Evolutionary conservation across 2,888 invertebrate genomes (phyloP).

Genomic region (Drosophila basisetae): DNA sequence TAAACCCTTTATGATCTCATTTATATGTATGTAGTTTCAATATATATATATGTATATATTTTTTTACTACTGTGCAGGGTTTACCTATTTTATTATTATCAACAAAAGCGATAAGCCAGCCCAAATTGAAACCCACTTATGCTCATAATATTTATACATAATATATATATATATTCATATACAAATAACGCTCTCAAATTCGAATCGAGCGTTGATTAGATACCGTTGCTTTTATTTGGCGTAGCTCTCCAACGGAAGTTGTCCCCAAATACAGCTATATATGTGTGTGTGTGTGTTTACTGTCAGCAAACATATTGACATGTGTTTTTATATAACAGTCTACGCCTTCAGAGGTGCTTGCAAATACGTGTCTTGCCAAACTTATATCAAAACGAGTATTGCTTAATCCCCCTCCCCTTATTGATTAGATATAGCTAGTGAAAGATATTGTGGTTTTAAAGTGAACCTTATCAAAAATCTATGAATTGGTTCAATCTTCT

Average conservation of each 20-base stretch:
- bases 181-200: slow-evolving; percentile 14
- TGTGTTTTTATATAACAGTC: slow-evolving; percentile 35
- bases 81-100: slow-evolving; percentile 16
- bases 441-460: slow-evolving; percentile 20
- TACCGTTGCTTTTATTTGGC: slow-evolving; percentile 24
- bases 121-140: slow-evolving; percentile 24
- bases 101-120: slow-evolving; percentile 45
- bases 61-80: slow-evolving; percentile 5
- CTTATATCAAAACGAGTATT: slow-evolving; percentile 3
- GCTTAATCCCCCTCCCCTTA: neutral
- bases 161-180: neutral
- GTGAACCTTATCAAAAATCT: slow-evolving; percentile 2
- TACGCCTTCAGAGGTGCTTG: slow-evolving; percentile 28
- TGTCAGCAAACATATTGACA: slow-evolving; percentile 33
- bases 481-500: slow-evolving; percentile 1
- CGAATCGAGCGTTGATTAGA: slow-evolving; percentile 45
- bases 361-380: slow-evolving; percentile 5
- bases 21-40: no score
- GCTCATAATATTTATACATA: neutral
- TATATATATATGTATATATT: neutral
- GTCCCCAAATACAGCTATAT: slow-evolving; percentile 12
- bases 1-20: neutral
- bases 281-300: slow-evolving; percentile 6
- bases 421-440: slow-evolving; percentile 54
- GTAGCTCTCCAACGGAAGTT: slow-evolving; percentile 31